These are phyloP conservation scores for Etia nguti DNA, from an alignment of 2,113 vertebrate genomes.

Conservation along the genomic window DNA sequence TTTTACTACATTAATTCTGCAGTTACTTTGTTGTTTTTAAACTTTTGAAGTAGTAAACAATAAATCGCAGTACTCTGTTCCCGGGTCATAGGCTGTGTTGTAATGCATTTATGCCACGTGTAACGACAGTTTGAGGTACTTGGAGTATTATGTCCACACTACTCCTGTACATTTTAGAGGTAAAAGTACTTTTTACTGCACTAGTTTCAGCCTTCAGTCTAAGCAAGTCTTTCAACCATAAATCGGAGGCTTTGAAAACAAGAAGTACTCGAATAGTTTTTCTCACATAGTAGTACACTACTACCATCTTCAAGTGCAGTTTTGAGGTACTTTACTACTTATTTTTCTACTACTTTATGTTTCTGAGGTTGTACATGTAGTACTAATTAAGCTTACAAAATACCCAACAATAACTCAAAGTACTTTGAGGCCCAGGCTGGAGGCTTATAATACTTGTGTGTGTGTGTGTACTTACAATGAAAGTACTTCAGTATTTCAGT, in stretches of 20 bases:
- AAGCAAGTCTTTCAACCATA: not conserved
- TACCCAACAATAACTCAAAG: not conserved
- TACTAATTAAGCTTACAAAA: not conserved
- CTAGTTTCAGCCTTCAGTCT: not conserved
- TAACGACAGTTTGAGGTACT: not conserved
- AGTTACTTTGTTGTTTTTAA: not conserved
- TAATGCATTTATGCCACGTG: not conserved
- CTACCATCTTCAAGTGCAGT: not conserved
- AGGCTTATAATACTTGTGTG: not conserved
- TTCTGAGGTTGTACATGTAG: not conserved
- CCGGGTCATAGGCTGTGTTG: not conserved
- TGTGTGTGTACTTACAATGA: not conserved
- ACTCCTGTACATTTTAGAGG: not conserved
- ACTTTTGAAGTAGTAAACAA: not conserved
- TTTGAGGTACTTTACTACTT: not conserved
- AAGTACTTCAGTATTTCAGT: not conserved
- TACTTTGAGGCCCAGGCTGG: not conserved
- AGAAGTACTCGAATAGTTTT: not conserved
- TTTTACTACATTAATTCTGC: not conserved
- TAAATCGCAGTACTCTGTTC: not conserved
- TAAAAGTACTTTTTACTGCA: not conserved
- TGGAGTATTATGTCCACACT: not conserved
- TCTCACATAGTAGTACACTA: not conserved
- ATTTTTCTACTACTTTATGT: not conserved
- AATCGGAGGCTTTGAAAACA: not conserved